A percentile compares a stretch with the other conserved stretches of the same genome.
phyloP scores from a whole-genome alignment of 2,888 invertebrate genomes.

The Volucella inanis region DNA sequence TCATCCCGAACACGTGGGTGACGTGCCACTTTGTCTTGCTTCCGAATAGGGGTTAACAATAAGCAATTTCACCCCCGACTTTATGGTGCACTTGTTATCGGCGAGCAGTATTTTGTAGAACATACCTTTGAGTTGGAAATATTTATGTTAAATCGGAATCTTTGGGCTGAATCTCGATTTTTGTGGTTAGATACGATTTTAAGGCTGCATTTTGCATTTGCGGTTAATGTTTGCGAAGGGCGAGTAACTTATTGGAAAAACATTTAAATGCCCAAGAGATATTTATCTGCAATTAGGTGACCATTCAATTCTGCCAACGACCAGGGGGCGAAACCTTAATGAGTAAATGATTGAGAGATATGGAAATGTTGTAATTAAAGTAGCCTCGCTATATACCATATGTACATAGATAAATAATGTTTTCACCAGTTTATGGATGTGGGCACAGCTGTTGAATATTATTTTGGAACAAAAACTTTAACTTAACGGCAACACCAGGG shows the following conservation, averaged over 20 bases:
- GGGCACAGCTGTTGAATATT: conserved; percentile 16
- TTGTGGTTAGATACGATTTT: conserved; percentile 26
- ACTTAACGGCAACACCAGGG: background rate
- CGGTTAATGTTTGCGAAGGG: conserved; percentile 1
- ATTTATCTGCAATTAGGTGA: conserved; percentile 54
- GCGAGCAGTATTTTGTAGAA: background rate
- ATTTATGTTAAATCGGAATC: background rate
- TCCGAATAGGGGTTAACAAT: conserved; percentile 35
- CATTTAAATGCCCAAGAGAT: conserved; percentile 41
- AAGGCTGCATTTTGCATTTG: conserved; percentile 23
- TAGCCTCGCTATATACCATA: too few relatives aligned
- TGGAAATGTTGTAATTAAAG: conserved; percentile 2
- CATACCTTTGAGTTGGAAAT: background rate
- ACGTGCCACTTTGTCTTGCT: conserved; percentile 52
- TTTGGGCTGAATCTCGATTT: conserved; percentile 16
- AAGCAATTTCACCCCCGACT: conserved; percentile 25
- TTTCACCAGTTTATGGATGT: background rate
- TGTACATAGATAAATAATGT: too few relatives aligned
- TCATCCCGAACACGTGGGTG: conserved; percentile 73
- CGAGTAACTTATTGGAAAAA: conserved; percentile 38
- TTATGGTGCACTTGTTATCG: conserved; percentile 53
- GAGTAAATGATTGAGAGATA: conserved; percentile 45
- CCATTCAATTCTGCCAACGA: conserved; percentile 30
- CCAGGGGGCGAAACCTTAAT: background rate
- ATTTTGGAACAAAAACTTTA: background rate